Conservation (phyloP, 2,888 invertebrate species). For the Phyllotreta cruciferae region DNA sequence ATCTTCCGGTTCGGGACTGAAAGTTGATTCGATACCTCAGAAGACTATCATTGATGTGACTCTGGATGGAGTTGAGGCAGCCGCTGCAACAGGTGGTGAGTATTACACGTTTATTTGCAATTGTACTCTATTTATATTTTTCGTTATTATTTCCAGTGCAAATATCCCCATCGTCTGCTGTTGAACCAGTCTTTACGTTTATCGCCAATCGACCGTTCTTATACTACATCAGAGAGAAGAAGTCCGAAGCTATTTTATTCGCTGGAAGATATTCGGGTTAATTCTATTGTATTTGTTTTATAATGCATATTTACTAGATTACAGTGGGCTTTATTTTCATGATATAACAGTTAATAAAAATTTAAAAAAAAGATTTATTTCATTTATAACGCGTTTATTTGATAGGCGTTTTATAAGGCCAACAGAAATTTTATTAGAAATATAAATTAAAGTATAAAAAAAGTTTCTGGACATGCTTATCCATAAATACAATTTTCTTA, state of each 20-base stretch:
- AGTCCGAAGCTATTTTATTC: not conserved
- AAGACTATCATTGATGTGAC: constrained; percentile 2
- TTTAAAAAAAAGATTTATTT: too few species aligned
- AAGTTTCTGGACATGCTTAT: too few species aligned
- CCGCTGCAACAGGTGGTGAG: constrained; percentile 10
- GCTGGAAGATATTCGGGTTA: constrained; percentile 7
- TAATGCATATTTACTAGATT: too few species aligned
- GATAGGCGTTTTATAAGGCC: too few species aligned
- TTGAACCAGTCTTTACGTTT: not conserved
- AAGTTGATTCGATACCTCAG: not conserved
- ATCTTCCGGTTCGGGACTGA: constrained; percentile 3
- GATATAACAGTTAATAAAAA: too few species aligned
- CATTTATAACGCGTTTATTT: too few species aligned
- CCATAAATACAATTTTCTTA: too few species aligned
- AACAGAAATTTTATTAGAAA: too few species aligned
- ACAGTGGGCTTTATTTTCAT: too few species aligned
- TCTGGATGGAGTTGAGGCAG: not conserved
- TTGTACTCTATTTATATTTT: not conserved
- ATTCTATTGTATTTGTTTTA: not conserved
- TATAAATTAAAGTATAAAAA: too few species aligned
- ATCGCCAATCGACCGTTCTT: constrained; percentile 5
- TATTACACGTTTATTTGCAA: not conserved
- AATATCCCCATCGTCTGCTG: not conserved
- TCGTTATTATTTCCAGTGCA: not conserved
- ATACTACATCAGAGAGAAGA: constrained; percentile 14